These are phyloP conservation scores for Miltochrista miniata DNA, from an alignment of 2,888 invertebrate genomes.

Conservation along the genomic window DNA sequence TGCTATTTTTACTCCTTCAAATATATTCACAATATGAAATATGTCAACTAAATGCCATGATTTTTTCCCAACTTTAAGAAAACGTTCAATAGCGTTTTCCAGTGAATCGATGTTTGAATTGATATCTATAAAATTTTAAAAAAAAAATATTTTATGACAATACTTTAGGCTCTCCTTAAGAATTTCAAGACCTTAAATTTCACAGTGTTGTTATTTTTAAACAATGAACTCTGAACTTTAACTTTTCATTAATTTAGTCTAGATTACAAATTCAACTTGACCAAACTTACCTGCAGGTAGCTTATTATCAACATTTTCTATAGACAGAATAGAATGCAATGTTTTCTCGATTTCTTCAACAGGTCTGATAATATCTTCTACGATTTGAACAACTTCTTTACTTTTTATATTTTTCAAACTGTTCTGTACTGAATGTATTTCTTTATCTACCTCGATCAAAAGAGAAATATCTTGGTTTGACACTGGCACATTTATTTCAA, in stretches of 20 bases:
- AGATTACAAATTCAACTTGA: too few relatives aligned
- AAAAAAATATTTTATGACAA: too few relatives aligned
- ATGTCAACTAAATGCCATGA: constrained; percentile 28
- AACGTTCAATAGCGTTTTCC: constrained; percentile 50
- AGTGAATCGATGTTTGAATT: constrained; percentile 57
- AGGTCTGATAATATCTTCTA: constrained; percentile 52
- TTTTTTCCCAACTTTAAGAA: constrained; percentile 45
- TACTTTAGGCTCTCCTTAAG: not conserved
- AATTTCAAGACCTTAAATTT: not conserved
- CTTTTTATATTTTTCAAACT: constrained; percentile 60
- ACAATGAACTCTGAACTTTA: too few relatives aligned
- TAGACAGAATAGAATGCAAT: constrained; percentile 45
- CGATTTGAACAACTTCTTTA: constrained; percentile 35
- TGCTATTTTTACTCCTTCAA: constrained; percentile 42
- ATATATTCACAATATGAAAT: constrained; percentile 37
- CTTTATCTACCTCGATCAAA: constrained; percentile 61
- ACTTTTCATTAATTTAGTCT: too few relatives aligned
- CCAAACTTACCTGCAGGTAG: constrained; percentile 53
- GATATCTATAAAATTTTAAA: constrained; percentile 52
- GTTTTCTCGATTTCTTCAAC: constrained; percentile 59
- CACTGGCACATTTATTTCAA: constrained; percentile 46
- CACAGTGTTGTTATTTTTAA: too few relatives aligned
- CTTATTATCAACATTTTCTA: constrained; percentile 39
- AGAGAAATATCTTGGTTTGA: constrained; percentile 53
- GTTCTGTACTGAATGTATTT: constrained; percentile 62